phyloP scores from a whole-genome alignment of 1,140 invertebrate species.

The Drosophila persimilis region DNA sequence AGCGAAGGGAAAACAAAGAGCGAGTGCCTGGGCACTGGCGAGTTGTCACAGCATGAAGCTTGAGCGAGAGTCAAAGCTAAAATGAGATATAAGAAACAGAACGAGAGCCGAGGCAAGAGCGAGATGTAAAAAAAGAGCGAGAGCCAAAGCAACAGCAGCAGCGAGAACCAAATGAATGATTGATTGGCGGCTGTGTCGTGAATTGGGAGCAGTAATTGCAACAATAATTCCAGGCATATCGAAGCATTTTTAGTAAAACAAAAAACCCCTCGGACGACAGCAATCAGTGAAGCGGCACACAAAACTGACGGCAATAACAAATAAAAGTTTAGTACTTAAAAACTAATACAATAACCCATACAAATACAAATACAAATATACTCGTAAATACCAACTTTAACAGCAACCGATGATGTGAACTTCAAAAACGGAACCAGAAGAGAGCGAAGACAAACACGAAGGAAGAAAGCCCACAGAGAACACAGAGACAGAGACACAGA shows the following conservation, averaged over 20 bases:
- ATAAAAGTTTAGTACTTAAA: constrained; percentile 21
- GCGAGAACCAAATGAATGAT: constrained; percentile 2
- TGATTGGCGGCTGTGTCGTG: constrained; percentile 47
- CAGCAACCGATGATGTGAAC: no score
- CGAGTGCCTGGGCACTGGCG: no score
- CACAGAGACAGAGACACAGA: not conserved
- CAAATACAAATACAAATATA: no score
- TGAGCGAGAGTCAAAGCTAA: no score
- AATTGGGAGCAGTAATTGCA: constrained; percentile 69
- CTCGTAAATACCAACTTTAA: no score
- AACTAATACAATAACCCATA: constrained; percentile 16
- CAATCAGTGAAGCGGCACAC: constrained; percentile 55
- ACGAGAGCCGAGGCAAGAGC: not conserved
- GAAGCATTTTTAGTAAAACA: constrained; percentile 69
- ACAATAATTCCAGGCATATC: constrained; percentile 80
- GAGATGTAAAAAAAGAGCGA: constrained; percentile 2
- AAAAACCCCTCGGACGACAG: constrained; percentile 39
- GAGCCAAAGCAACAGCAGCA: constrained; percentile 1
- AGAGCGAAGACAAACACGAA: constrained; percentile 28
- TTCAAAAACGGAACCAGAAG: not conserved
- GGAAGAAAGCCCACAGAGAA: constrained; percentile 3
- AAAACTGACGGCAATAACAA: constrained; percentile 57
- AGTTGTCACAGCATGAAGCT: no score
- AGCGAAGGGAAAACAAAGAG: no score
- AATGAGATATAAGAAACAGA: no score